Base-by-base conservation (phyloP, 2,888 invertebrate genomes). In the Nebria salina region DNA sequence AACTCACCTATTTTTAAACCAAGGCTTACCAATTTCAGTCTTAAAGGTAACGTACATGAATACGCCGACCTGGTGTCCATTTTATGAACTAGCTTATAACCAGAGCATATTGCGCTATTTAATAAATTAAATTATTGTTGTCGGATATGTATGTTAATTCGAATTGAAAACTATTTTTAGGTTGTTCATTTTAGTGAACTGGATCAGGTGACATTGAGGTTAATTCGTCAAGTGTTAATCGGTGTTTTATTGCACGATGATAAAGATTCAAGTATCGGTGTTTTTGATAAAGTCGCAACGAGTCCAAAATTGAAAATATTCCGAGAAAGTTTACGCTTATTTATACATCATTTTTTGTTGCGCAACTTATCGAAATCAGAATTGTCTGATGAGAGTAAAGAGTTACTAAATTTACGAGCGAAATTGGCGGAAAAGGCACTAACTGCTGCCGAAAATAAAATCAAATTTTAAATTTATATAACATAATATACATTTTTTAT, bases 131-230 rank as follows among this genome's bases (percentile, higher is more conserved):
- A 20, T 20, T 20, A 20, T 20, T 20, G 20, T 20, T 20, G 20
- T 1, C 20, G 20, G 20, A 20, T 20, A 20, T 20, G 20, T 20
- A 20, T 20, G 20, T 20, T 20, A 20, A 20, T 20, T 20, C 20
- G 20, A 20, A 20, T 20, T 20, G 20, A 20, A 20, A 20, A 20
- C 0, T 20, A 54, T 82, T 78, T 89, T 42, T 89, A 95, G 95
- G 92, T 94, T n/a, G 92, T 98, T 26, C 92, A 97, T 86, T 97
- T 98, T 89, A 93, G 95, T 0, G 95, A 97, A 85, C 89, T 98
- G 83, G 95, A 96, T 87, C 96, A 95, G 87, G 89, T 91, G 0
- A 93, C 94, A 72, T 93, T 97, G n/a, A 90, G 93, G 43, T 93
- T 98, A 82, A 92, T 97, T 89, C 92, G 95, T 0, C 94, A 95